Percentiles rank a stretch among this genome's conserved stretches.
phyloP scores from a whole-genome alignment of 2,888 invertebrate genomes.

The Sarcophaga caerulescens region DNA sequence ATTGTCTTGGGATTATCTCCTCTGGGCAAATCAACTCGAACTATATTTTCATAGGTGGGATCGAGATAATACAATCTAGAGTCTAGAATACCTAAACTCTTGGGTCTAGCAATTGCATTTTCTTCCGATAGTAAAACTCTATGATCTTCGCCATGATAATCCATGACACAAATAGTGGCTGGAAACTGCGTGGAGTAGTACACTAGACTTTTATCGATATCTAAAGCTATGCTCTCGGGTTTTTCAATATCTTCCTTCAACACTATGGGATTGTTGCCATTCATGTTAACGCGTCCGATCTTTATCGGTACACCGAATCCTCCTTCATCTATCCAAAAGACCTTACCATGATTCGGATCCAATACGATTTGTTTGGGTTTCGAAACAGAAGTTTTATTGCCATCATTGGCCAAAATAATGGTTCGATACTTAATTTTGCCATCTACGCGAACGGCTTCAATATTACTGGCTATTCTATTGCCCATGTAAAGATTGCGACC shows the following conservation, averaged over 20 bases:
- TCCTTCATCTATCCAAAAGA: conserved; percentile 98
- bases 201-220: conserved; percentile 89
- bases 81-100: conserved; percentile 91
- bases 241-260: conserved; percentile 87
- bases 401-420: conserved; percentile 94
- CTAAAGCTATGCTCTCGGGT: conserved; percentile 93
- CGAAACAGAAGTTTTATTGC: conserved; percentile 91
- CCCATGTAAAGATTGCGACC: conserved; percentile 97
- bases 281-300: conserved; percentile 95
- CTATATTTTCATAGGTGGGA: conserved; percentile 93
- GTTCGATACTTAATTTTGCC: conserved; percentile 92
- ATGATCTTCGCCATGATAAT: conserved; percentile 87
- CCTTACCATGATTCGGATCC: conserved; percentile 95
- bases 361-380: conserved; percentile 93
- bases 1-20: conserved; percentile 89
- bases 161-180: conserved; percentile 86
- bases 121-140: conserved; percentile 86
- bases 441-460: conserved; percentile 93
- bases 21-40: conserved; percentile 90
- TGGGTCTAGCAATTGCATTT: conserved; percentile 89
- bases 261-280: conserved; percentile 90
- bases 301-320: conserved; percentile 94
- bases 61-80: conserved; percentile 93
- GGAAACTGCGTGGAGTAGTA: conserved; percentile 94
- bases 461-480: conserved; percentile 93